phyloP scores from a whole-genome alignment of 2,113 vertebrate genomes.

The Ctenomys sociabilis region DNA sequence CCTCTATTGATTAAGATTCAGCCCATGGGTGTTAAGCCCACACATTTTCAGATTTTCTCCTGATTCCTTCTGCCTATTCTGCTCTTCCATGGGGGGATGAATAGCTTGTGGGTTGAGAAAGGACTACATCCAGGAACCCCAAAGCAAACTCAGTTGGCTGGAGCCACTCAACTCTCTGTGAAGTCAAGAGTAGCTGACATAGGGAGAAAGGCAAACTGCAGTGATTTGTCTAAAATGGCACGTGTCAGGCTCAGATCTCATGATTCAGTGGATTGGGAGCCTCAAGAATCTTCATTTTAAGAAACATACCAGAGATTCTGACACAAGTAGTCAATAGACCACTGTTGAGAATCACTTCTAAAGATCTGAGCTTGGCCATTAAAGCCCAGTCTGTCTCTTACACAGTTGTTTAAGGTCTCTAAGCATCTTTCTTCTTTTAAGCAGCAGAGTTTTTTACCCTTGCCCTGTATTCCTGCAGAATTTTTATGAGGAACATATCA shows the following conservation, averaged over 20 bases:
- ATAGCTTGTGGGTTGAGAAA: background rate
- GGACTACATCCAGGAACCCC: background rate
- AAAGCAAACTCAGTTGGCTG: background rate
- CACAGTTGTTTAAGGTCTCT: background rate
- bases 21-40: background rate
- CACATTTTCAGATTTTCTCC: no score
- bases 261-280: background rate
- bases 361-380: background rate
- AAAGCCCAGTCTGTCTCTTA: background rate
- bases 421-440: background rate
- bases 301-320: background rate
- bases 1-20: background rate
- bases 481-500: background rate
- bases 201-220: background rate
- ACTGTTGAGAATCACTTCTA: background rate
- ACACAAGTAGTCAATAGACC: no score
- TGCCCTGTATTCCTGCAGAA: background rate
- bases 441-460: background rate
- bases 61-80: background rate
- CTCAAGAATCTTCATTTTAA: background rate
- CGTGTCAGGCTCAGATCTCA: background rate
- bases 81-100: background rate
- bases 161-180: background rate
- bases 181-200: background rate
- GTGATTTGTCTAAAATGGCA: background rate